These are phyloP conservation scores for Halictus rubicundus DNA, from an alignment of 1,140 invertebrate species.

Conservation along the genomic window DNA sequence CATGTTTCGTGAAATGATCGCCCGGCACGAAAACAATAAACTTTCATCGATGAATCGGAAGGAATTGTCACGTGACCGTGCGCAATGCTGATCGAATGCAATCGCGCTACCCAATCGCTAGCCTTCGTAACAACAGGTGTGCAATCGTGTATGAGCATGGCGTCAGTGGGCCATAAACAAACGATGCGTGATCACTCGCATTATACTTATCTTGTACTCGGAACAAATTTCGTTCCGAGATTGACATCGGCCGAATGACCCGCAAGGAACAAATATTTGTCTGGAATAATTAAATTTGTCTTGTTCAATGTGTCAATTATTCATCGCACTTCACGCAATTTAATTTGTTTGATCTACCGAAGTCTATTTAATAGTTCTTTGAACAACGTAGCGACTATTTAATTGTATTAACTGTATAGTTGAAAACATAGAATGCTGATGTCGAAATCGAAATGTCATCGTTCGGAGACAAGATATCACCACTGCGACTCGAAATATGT, in stretches of 20 bases:
- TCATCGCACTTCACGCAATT: too few species aligned
- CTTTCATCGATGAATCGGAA: too few species aligned
- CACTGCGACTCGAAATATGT: not conserved
- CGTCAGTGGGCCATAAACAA: not conserved
- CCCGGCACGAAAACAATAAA: not conserved
- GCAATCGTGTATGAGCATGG: not conserved
- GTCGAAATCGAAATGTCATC: not conserved
- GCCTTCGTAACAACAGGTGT: conserved; percentile 17
- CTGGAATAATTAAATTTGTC: not conserved
- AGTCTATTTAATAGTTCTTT: too few species aligned
- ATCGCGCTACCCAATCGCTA: not conserved
- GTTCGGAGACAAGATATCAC: not conserved
- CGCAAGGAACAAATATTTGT: not conserved
- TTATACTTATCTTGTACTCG: not conserved
- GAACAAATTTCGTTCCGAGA: not conserved
- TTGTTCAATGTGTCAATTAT: not conserved
- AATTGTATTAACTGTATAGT: too few species aligned
- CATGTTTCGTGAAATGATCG: too few species aligned
- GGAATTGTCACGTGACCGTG: not conserved
- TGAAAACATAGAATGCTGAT: too few species aligned
- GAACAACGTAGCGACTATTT: too few species aligned
- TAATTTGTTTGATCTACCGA: too few species aligned
- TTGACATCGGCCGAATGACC: not conserved
- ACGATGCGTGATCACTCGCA: not conserved
- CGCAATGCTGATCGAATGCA: not conserved